phyloP scores from a whole-genome alignment of 1,140 invertebrate species.

The Zaprionus davidi region DNA sequence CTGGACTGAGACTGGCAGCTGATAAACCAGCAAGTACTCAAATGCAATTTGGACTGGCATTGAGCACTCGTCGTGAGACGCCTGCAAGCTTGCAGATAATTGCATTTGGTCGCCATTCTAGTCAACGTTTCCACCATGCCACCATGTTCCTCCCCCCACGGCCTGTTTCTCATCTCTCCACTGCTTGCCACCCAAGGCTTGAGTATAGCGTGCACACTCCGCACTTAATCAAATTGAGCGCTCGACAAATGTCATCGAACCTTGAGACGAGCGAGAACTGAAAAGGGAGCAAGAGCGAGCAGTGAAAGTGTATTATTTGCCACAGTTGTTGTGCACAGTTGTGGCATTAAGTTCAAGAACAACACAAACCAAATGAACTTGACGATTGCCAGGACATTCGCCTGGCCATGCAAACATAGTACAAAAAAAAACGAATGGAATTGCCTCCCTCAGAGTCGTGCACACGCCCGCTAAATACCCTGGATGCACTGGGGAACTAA shows the following conservation, averaged over 20 bases:
- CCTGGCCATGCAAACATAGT: slow-evolving; percentile 31
- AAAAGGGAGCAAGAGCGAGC: slow-evolving; percentile 10
- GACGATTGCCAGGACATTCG: slow-evolving; percentile 76
- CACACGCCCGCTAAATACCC: background rate
- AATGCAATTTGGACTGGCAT: slow-evolving; percentile 71
- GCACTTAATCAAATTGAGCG: slow-evolving; percentile 80
- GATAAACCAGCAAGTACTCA: slow-evolving; percentile 48
- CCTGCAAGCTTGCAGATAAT: slow-evolving; percentile 67
- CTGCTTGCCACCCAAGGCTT: slow-evolving; percentile 18
- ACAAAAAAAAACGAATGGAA: slow-evolving; percentile 29
- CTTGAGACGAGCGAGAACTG: slow-evolving; percentile 50
- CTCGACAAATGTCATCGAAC: slow-evolving; percentile 75
- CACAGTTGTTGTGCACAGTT: slow-evolving; percentile 59
- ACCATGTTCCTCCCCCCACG: slow-evolving; percentile 1
- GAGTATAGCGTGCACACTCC: slow-evolving; percentile 23
- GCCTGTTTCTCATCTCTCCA: background rate
- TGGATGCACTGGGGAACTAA: background rate
- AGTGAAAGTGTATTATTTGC: slow-evolving; percentile 66
- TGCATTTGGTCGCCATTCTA: slow-evolving; percentile 67
- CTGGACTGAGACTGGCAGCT: slow-evolving; percentile 25
- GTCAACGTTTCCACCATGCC: background rate
- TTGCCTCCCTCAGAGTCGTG: background rate
- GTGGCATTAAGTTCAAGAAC: slow-evolving; percentile 73
- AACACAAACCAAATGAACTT: slow-evolving; percentile 67
- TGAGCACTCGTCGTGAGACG: slow-evolving; percentile 46